A percentile compares a stretch with the other conserved stretches of the same genome.
Conservation (phyloP, 2,113 vertebrate genomes). For the Anoplopoma fimbria region DNA sequence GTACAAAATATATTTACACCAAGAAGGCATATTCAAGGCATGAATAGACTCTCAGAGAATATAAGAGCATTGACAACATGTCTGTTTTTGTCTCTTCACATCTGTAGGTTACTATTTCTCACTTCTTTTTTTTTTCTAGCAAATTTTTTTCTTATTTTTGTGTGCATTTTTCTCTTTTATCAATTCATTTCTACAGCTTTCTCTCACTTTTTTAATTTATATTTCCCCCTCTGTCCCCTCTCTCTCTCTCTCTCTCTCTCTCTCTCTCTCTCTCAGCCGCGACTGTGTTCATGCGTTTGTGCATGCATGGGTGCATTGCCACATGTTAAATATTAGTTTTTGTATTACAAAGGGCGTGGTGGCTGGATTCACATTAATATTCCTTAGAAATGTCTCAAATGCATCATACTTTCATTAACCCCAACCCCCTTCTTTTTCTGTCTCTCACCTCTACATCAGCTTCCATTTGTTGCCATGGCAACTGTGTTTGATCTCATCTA, state of each 20-base stretch:
- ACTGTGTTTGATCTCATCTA: constrained; percentile 77
- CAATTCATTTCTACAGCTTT: not conserved
- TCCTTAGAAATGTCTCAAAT: constrained; percentile 32
- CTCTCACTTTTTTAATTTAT: not conserved
- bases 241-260: not conserved
- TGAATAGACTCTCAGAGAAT: not conserved
- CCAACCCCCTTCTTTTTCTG: not conserved
- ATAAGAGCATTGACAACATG: not conserved
- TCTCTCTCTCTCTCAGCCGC: not conserved
- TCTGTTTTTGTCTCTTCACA: not conserved
- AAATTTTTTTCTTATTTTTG: not conserved
- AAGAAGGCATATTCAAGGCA: not conserved
- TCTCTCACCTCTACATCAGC: constrained; percentile 55
- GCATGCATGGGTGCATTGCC: not conserved
- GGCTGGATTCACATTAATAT: constrained; percentile 33
- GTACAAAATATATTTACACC: not conserved
- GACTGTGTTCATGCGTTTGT: not conserved
- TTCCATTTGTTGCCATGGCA: constrained; percentile 85
- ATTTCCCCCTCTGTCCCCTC: not conserved
- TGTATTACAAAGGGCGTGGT: constrained; percentile 30
- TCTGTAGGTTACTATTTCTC: not conserved
- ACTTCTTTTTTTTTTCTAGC: not conserved
- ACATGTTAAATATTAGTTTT: constrained; percentile 13
- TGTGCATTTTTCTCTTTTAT: not conserved
- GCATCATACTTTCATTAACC: constrained; percentile 57